Percentiles rank a stretch among this genome's conserved stretches.
Conservation (phyloP, 2,113 vertebrate genomes). For the Alosa alosa region DNA sequence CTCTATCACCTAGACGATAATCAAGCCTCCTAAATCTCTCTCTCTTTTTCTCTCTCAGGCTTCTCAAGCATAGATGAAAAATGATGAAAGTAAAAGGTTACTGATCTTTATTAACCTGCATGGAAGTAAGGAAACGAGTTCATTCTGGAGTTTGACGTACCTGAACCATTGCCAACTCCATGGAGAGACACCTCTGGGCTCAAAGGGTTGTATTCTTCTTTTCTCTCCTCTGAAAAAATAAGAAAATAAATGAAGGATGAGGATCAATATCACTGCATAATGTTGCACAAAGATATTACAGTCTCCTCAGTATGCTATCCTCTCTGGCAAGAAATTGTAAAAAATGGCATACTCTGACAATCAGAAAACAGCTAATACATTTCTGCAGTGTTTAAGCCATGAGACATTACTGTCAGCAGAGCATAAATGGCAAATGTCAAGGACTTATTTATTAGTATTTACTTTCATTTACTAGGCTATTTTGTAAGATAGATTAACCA, state of each 20-base stretch:
- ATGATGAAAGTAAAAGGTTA: not conserved
- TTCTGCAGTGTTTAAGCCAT: not conserved
- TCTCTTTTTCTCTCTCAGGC: not conserved
- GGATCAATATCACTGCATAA: not conserved
- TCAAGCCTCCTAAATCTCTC: not conserved
- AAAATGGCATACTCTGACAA: not conserved
- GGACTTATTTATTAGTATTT: not conserved
- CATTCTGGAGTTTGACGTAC: slow-evolving; percentile 64
- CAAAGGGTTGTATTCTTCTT: slow-evolving; percentile 83
- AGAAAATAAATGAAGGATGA: slow-evolving; percentile 41
- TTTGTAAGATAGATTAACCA: slow-evolving; percentile 2
- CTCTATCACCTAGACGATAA: not conserved
- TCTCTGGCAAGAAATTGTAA: not conserved
- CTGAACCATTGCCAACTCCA: slow-evolving; percentile 79
- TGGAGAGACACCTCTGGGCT: slow-evolving; percentile 81
- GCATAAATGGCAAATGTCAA: not conserved
- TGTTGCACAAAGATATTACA: not conserved
- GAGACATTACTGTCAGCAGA: not conserved
- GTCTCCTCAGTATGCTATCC: not conserved
- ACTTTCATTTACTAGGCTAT: not conserved
- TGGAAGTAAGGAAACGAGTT: not conserved
- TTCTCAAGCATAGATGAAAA: not conserved
- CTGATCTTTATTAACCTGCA: not conserved
- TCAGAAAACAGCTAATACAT: not conserved
- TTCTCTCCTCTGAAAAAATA: slow-evolving; percentile 81